Evolutionary conservation across 2,797 vertebrate species (phyloP).

Genomic region (Crocidura indochinensis): DNA sequence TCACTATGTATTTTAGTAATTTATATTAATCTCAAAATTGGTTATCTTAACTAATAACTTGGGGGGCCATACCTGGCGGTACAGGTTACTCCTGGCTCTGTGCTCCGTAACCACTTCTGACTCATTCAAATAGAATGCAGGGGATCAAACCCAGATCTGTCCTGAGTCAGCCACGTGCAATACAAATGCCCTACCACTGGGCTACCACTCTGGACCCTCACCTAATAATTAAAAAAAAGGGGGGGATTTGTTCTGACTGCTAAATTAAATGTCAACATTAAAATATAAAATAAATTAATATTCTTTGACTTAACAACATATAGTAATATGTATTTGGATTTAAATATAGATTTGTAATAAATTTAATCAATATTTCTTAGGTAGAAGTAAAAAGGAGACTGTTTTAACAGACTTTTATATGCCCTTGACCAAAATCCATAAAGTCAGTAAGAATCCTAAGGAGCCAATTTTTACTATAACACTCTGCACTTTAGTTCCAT

Average conservation of each 20-base stretch:
- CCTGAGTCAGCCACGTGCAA: too few species aligned
- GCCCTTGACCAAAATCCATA: constrained; percentile 32
- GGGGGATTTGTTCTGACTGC: neutral
- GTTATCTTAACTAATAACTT: neutral
- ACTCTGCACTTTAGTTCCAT: constrained; percentile 47
- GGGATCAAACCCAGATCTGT: too few species aligned
- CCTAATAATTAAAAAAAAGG: too few species aligned
- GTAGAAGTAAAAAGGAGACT: constrained; percentile 64
- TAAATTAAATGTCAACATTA: constrained; percentile 18
- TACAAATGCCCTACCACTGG: too few species aligned
- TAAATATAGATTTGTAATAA: constrained; percentile 64
- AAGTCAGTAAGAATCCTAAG: constrained; percentile 66
- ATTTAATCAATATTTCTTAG: constrained; percentile 56
- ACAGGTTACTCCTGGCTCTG: too few species aligned
- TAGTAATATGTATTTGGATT: constrained; percentile 5
- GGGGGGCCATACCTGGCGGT: too few species aligned
- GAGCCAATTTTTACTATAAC: constrained; percentile 57
- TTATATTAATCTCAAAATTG: neutral
- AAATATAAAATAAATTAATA: constrained; percentile 32
- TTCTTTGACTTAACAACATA: constrained; percentile 30
- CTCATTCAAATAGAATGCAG: too few species aligned
- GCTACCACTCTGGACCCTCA: too few species aligned
- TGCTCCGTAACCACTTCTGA: too few species aligned
- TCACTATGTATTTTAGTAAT: neutral
- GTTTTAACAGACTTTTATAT: constrained; percentile 50